Percentiles rank a stretch among this genome's conserved stretches.
Conservation (phyloP, 2,113 vertebrate genomes). For the Pachycephala philippinensis region DNA sequence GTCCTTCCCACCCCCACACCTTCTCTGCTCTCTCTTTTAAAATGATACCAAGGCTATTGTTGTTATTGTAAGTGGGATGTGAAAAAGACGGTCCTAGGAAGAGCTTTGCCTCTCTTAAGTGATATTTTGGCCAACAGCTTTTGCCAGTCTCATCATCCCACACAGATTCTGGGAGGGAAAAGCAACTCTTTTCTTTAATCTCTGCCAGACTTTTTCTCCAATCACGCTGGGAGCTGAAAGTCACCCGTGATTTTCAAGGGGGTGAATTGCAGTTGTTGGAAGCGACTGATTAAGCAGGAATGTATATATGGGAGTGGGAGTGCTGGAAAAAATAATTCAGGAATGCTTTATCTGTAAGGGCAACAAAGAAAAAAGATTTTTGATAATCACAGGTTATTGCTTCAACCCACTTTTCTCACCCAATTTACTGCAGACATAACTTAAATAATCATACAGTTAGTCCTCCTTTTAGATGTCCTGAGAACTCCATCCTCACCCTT, state of each 20-base stretch:
- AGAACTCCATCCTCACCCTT: not conserved
- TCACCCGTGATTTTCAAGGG: slow-evolving; percentile 14
- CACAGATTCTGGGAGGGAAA: slow-evolving; percentile 20
- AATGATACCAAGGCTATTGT: not conserved
- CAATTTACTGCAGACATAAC: not conserved
- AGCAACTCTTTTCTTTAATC: not conserved
- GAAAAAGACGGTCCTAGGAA: slow-evolving; percentile 14
- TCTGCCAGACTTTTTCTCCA: not conserved
- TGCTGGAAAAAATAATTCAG: not conserved
- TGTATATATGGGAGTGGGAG: not conserved
- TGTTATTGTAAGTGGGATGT: slow-evolving; percentile 11
- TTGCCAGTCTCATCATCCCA: slow-evolving; percentile 9
- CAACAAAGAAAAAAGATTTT: not conserved
- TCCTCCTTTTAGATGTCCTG: not conserved
- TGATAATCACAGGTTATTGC: not conserved
- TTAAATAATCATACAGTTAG: not conserved
- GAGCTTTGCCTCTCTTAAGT: not conserved
- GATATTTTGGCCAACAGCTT: slow-evolving; percentile 32
- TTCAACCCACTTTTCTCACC: not conserved
- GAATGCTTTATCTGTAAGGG: not conserved
- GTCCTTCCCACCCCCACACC: slow-evolving; percentile 46
- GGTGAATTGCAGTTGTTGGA: not conserved
- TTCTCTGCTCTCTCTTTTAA: slow-evolving; percentile 34
- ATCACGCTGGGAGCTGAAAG: not conserved
- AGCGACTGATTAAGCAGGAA: not conserved